Evolutionary conservation across 2,797 vertebrate genomes (phyloP).

Genomic region (Lophius americanus): DNA sequence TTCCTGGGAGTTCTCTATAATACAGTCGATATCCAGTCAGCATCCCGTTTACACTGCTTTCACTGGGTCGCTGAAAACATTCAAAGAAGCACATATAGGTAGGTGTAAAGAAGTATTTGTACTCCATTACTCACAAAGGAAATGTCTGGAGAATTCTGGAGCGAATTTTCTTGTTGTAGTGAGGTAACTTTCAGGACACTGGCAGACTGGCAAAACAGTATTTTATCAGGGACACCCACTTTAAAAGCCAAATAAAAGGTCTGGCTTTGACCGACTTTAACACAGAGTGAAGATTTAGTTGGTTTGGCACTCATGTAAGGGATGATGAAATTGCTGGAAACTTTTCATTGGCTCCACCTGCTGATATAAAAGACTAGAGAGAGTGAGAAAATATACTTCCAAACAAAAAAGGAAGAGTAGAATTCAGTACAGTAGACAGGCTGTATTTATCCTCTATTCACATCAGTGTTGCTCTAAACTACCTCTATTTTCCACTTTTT

Average conservation of each 20-base stretch:
- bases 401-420: slow-evolving; percentile 40
- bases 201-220: slow-evolving; percentile 38
- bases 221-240: slow-evolving; percentile 58
- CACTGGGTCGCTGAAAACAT: slow-evolving; percentile 85
- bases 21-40: slow-evolving; percentile 92
- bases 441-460: slow-evolving; percentile 38
- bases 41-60: slow-evolving; percentile 88
- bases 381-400: slow-evolving; percentile 54
- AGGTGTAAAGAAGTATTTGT: neutral
- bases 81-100: slow-evolving; percentile 10
- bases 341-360: slow-evolving; percentile 60
- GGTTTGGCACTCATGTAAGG: slow-evolving; percentile 57
- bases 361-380: slow-evolving; percentile 57
- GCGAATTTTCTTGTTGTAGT: slow-evolving; percentile 15
- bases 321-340: slow-evolving; percentile 67
- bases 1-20: slow-evolving; percentile 87
- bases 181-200: slow-evolving; percentile 43
- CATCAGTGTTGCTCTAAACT: slow-evolving; percentile 6
- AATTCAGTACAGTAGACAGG: slow-evolving; percentile 36
- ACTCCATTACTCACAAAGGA: slow-evolving; percentile 1
- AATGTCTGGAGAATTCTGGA: slow-evolving; percentile 7
- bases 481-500: slow-evolving; percentile 3
- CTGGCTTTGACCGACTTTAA: slow-evolving; percentile 43
- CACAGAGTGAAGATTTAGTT: slow-evolving; percentile 61
- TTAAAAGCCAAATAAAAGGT: slow-evolving; percentile 49